Conservation (phyloP, 2,797 vertebrate species). For the Acipenser transmontanus region DNA sequence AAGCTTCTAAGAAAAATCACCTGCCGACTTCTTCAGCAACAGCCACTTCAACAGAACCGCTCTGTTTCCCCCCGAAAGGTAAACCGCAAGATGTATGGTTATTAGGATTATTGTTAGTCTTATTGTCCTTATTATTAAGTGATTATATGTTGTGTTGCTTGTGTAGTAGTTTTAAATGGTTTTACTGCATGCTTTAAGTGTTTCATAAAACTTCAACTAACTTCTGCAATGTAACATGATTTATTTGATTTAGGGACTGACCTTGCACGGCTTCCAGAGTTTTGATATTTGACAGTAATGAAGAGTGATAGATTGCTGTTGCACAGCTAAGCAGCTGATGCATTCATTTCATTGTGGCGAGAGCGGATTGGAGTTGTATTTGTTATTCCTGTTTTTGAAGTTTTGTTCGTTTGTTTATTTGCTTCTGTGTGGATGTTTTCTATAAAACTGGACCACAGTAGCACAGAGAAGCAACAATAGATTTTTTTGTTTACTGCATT, state of each 20-base stretch:
- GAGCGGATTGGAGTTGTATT: conserved; percentile 58
- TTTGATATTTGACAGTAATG: conserved; percentile 94
- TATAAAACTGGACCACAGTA: neutral
- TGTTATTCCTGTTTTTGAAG: conserved; percentile 47
- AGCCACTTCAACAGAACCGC: conserved; percentile 64
- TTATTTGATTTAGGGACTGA: conserved; percentile 78
- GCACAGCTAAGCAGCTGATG: conserved; percentile 87
- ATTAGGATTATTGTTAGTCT: neutral
- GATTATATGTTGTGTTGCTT: conserved; percentile 19
- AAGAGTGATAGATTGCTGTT: conserved; percentile 92
- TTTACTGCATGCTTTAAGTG: conserved; percentile 2
- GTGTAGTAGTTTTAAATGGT: conserved; percentile 36
- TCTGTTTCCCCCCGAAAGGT: conserved; percentile 91
- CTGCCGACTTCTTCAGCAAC: conserved; percentile 70
- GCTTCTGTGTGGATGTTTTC: conserved; percentile 23
- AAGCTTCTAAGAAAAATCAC: conserved; percentile 78
- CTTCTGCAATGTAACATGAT: conserved; percentile 77
- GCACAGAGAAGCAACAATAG: conserved; percentile 52
- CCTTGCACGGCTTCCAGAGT: conserved; percentile 77
- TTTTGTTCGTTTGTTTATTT: conserved; percentile 52
- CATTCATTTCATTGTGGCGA: conserved; percentile 83
- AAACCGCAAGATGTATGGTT: conserved; percentile 48
- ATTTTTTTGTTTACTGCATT: conserved; percentile 43
- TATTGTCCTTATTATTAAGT: conserved; percentile 1
- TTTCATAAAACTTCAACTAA: conserved; percentile 51